Base-by-base conservation (phyloP, 2,113 vertebrate genomes). In the Peromyscus californicus region DNA sequence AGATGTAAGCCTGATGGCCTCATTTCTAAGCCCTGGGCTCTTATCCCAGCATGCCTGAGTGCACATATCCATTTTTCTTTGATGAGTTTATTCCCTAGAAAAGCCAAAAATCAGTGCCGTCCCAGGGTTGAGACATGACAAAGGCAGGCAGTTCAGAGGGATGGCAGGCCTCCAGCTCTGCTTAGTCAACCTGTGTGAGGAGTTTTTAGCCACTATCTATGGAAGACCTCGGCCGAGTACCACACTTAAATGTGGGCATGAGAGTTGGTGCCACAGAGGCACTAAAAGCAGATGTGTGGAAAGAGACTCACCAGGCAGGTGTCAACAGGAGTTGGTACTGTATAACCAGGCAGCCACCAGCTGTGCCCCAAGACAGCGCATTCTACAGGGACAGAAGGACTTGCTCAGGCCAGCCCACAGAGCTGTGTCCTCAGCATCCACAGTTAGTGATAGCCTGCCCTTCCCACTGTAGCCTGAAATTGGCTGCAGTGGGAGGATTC, bases 201-300 rank as follows among this genome's bases (percentile, higher is more conserved):
- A n/a, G 61, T 26, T 36, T 39, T 45, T 65, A 42, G 33, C 45
- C 42, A 6, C 39, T 42, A 36, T 3, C 1, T 5, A 42, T 33
- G 33, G 72, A 59, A 33, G 63, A 26, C 13, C 21, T 54, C 51
- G 36, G 80, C 15, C 39, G 5, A 15, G 16, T 17, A 61, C 54
- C 63, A 26, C 51, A 84, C 86, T 7, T 13, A 31, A 85, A 48
- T 10, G 13, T 36, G 19, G 12, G 17, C 31, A 39, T 36, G 16
- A 42, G 48, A 63, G n/a, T 0, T 13, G 57, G 0, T 29, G 51
- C 84, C 72, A 2, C 91, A 45, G 63, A 26, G 69, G 13, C 31
- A 7, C 0, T 16, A 42, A 72, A 39, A 26, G 29, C 48, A 42
- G 48, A 51, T 51, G 0, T 0, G 19, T 2, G 42, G 72, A 3